Conservation (phyloP, 1,140 invertebrate genomes). For the Dolichoris vasculosae region DNA sequence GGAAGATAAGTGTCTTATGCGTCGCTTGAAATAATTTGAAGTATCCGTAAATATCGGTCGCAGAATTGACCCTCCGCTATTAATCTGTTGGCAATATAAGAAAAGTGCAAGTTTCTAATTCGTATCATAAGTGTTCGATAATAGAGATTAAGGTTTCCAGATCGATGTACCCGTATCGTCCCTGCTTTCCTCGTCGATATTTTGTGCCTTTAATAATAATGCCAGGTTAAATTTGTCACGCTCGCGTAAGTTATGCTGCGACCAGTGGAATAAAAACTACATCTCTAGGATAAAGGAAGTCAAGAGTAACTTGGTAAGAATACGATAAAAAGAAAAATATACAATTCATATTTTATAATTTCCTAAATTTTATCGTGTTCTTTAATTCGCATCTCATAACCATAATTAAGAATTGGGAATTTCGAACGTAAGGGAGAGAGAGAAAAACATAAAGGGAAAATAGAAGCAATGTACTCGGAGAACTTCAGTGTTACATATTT, state of each 20-base stretch:
- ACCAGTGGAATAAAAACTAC: neutral
- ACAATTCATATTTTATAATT: neutral
- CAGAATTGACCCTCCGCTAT: neutral
- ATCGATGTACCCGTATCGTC: neutral
- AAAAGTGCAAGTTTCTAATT: slow-evolving; percentile 18
- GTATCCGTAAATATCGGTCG: neutral
- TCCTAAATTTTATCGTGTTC: neutral
- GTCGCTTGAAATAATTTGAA: neutral
- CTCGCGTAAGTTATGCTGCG: neutral
- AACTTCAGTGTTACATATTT: slow-evolving; percentile 10
- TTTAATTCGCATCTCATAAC: neutral
- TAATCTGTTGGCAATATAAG: neutral
- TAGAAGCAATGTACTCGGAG: slow-evolving; percentile 29
- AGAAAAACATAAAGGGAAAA: slow-evolving; percentile 32
- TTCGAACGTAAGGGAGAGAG: neutral
- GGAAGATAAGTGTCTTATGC: neutral
- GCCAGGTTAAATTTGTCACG: neutral
- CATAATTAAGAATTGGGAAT: slow-evolving; percentile 32
- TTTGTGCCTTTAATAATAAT: neutral
- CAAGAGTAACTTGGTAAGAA: neutral
- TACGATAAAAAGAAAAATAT: neutral
- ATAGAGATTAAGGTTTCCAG: neutral
- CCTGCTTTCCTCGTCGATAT: neutral
- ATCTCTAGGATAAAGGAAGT: neutral
- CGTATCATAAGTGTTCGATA: neutral